Evolutionary conservation across 1,140 invertebrate genomes (phyloP), one percentile per base, ranked within the genome.

Genomic region (Paramacrobiotus metropolitanus): DNA sequence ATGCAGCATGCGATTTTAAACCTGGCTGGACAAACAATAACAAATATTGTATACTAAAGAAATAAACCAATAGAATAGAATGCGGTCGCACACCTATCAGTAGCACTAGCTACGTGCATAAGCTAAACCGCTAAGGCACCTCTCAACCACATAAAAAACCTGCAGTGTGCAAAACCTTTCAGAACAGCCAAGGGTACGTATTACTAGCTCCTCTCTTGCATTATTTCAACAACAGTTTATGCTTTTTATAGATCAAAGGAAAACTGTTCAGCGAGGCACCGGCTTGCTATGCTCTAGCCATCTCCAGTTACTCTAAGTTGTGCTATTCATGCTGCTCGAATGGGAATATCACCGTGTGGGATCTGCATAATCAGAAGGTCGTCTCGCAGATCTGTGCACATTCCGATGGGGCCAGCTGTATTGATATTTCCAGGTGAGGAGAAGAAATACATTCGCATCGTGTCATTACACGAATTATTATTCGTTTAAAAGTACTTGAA

Each of bases 311-410:
- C 73, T 89, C 87, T 21, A 95, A 94, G 76, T 85, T 91, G 31
- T 92, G 90, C 75, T 94, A 91, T 74, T 90, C 86, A 67, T 94
- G 90, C 71, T 93, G 89, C 76, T 87, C 86, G 66, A 89, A 94
- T 75, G 90, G 90, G 20, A 89, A 92, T 73, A 92, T 94, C 62
- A 85, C 88, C 20, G 87, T 94, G 1, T 94, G 89, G 88, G 90
- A 94, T 74, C 74, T 94, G 15, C 86, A 89, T 71, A 92, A 89
- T 74, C 85, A 92, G 73, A 83, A 82, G 24, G 76, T 94, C 70
- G 87, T 96, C 66, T 9, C 9, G 34, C 9, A 9, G 34, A 9
- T 40, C 9, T 9, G n/a, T 40, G 92, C 88, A 0, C 93, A 97
- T 74, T 91, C 87, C 55, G 92, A 96, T 75, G 91, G 92, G 64